These are phyloP conservation scores for Sesamia nonagrioides DNA, from an alignment of 1,140 invertebrate genomes.

Conservation along the genomic window DNA sequence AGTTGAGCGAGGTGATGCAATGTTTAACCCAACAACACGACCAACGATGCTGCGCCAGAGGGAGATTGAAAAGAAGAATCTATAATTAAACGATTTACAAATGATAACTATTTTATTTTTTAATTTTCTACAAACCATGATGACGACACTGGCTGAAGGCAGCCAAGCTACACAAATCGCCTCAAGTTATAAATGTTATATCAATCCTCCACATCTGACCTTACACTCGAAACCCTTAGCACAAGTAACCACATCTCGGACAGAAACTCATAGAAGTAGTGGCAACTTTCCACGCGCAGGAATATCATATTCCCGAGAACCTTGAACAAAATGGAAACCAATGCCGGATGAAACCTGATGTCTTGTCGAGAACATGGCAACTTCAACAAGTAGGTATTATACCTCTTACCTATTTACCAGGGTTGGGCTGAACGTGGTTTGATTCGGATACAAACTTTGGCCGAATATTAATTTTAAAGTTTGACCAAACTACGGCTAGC, in stretches of 20 bases:
- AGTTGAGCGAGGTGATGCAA: too few species aligned
- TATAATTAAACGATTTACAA: too few species aligned
- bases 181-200: not conserved
- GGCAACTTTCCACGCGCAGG: not conserved
- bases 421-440: too few species aligned
- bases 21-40: too few species aligned
- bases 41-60: too few species aligned
- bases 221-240: not conserved
- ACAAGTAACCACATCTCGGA: not conserved
- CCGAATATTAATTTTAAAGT: too few species aligned
- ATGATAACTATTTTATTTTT: too few species aligned
- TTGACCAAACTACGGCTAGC: too few species aligned
- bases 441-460: too few species aligned
- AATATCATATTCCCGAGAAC: conserved; percentile 23
- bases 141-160: too few species aligned
- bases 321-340: conserved; percentile 14
- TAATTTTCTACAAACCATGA: too few species aligned
- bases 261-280: not conserved
- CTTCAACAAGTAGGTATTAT: conserved; percentile 7
- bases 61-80: too few species aligned
- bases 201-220: not conserved
- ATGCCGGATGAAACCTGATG: conserved; percentile 12
- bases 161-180: not conserved
- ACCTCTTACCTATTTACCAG: not conserved
- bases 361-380: not conserved